phyloP scores from a whole-genome alignment of 2,797 vertebrate species.

The Sebastes miniatus region DNA sequence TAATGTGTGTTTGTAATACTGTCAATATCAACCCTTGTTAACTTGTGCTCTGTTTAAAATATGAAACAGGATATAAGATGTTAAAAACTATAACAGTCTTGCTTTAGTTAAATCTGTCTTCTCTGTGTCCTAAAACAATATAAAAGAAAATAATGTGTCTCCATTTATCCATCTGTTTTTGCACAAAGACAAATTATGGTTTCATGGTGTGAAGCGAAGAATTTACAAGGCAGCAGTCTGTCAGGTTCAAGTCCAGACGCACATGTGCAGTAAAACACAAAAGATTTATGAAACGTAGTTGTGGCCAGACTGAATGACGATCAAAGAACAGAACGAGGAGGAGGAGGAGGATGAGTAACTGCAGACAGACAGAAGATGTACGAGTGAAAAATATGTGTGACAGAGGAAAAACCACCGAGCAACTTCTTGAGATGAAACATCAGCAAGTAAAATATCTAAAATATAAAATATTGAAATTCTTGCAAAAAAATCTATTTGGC shows the following conservation, averaged over 20 bases:
- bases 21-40: not conserved
- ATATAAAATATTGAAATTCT: not conserved
- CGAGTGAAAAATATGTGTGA: rapidly evolving
- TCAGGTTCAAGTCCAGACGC: not conserved
- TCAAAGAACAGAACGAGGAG: not conserved
- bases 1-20: not conserved
- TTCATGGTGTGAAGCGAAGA: not conserved
- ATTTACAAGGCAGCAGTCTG: not conserved
- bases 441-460: not conserved
- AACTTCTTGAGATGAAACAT: slow-evolving; percentile 41
- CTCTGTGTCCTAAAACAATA: not conserved
- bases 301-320: not conserved
- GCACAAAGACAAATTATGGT: not conserved
- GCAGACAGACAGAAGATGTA: not conserved
- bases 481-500: slow-evolving; percentile 19
- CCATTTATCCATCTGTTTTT: not conserved
- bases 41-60: not conserved
- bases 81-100: not conserved
- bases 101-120: not conserved
- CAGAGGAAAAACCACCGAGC: not conserved
- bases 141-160: not conserved
- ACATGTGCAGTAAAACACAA: not conserved
- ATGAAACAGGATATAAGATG: not conserved
- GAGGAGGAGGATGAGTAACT: not conserved
- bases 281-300: not conserved